A percentile compares a stretch with the other conserved stretches of the same genome.
Conservation (phyloP, 37 sponge, comb jelly and placozoan genomes). For the Eunapius fragilis region DNA sequence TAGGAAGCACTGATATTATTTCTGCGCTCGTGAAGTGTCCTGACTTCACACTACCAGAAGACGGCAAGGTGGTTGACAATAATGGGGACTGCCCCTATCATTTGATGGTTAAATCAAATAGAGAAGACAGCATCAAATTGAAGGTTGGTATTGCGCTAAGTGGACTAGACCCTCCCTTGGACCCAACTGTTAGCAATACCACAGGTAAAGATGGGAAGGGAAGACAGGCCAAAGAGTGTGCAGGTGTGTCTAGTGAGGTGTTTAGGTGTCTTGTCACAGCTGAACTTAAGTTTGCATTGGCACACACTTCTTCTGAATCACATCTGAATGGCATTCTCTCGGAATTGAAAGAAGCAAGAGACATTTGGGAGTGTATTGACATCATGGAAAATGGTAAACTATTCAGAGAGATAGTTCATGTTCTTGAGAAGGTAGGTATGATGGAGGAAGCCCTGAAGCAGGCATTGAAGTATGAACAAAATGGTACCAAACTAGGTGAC, state of each 20-base stretch:
- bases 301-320: background rate
- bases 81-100: background rate
- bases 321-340: background rate
- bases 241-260: background rate
- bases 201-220: background rate
- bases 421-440: background rate
- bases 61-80: background rate
- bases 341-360: background rate
- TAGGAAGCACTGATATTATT: background rate
- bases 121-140: background rate
- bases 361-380: background rate
- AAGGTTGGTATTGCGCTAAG: constrained; percentile 23
- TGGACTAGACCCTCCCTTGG: background rate
- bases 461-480: background rate
- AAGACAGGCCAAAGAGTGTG: background rate
- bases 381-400: background rate
- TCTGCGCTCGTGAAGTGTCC: background rate
- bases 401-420: background rate
- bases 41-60: background rate
- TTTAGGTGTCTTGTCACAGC: background rate
- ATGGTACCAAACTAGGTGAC: background rate
- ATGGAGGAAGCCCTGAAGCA: background rate
- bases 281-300: background rate
- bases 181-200: background rate
- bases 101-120: background rate